Evolutionary conservation across 2,113 vertebrate species (phyloP), one percentile per base, ranked within the genome.

Genomic region (Forbesichthys agassizii): DNA sequence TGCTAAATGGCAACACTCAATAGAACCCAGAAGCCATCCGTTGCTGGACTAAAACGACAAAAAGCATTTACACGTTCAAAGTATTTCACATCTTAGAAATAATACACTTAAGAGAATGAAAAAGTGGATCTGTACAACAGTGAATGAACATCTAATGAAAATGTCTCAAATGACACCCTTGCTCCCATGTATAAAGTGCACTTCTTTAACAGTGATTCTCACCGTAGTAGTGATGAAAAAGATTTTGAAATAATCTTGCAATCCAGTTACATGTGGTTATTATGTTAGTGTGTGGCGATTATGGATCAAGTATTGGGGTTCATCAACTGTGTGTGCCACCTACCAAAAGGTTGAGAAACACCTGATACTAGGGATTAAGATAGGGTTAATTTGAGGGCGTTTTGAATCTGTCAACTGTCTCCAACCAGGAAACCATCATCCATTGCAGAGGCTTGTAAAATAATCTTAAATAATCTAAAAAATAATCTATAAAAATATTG

Each of bases 1-100:
- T 18, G 48, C 59, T 27, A 56, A 48, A 47, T n/a, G 66, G 33
- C 42, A 27, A 54, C 12, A n/a, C 33, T 48, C 42, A 42, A 33
- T 14, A 57, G 48, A 11, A 53, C n/a, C 14, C 33, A 55, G 64
- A 6, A 18, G 47, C 54, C 42, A 11, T 36, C 57, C 13, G 33
- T 42, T 51, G 20, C 59, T 56, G 9, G 52, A 72, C 47, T 66
- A 9, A 61, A 61, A 65, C 49, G 61, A 66, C 16, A 65, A 14
- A 68, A 84, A 82, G 88, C 72, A 88, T 89, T 84, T 88, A 86
- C 86, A 91, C 74, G 69, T 83, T 84, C 89, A 84, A 88, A 64
- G 75, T 74, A 80, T 77, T 88, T 92, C 89, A 92, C 91, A 92
- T 88, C 81, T 91, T 91, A 57, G 73, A 90, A 90, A 88, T 78